Base-by-base conservation (phyloP, 1,140 invertebrate genomes). In the Drosophila triauraria region DNA sequence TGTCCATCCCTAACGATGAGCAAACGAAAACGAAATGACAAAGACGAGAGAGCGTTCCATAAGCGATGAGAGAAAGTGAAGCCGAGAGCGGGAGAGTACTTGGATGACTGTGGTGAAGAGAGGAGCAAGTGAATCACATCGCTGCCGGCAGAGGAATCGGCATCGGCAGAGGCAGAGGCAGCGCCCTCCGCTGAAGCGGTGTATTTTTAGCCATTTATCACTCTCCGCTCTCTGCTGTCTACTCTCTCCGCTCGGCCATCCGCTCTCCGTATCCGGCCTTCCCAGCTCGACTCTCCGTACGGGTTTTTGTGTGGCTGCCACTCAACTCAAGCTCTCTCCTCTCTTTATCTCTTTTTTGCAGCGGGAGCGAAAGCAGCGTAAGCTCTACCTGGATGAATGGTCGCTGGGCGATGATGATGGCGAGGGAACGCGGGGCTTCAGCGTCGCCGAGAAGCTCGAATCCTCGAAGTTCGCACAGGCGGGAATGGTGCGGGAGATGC, bases 321-420 rank as follows among this genome's bases (percentile, higher is more conserved):
- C 42, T 10, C 12, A 59, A 42, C 38, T 58, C 23, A 53, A n/a
- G 48, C 13, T 58, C 32, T 67, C 13, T 40, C 46, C 15, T 58
- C n/a, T 67, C 17, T 23, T n/a, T 38, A 10, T 40, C 17, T 53
- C 35, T 47, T 2, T 2, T 42, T 82, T 72, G 68, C 64, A 98
- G 98, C 95, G 98, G 75, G 97, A 97, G 93, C 95, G 97, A 53
- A 97, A 97, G 93, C 97, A 98, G 80, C 95, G 96, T 53, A 98
- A 98, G 93, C 95, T 97, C 47, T 99, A 99, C 93, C 97, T 97
- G 5, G 98, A 99, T 94, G 97, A 99, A 92, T 98, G 97, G 95
- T 95, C 96, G 2, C 93, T 97, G 40, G 96, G 96, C 7, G 98
- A 99, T 93, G 97, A 98, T 93, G 97, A 98, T 78, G 97, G 98